Evolutionary conservation across 2,888 invertebrate genomes (phyloP).

Genomic region (Chalcosyrphus nemorum): DNA sequence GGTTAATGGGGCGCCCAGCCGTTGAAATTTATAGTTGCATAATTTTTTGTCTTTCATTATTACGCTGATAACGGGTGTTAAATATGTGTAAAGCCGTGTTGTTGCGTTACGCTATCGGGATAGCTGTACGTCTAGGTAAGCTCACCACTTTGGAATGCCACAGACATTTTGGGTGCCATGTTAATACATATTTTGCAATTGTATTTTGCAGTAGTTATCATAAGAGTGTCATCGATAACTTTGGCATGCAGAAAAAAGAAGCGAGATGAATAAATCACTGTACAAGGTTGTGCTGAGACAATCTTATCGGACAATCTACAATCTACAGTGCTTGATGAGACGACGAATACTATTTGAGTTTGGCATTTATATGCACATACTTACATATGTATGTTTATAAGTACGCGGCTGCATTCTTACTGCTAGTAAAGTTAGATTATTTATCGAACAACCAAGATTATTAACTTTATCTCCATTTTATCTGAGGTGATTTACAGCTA

Average conservation of each 20-base stretch:
- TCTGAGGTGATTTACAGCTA: slow-evolving; percentile 1
- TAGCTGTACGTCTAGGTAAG: neutral
- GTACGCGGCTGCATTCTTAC: slow-evolving; percentile 11
- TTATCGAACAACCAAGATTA: slow-evolving; percentile 20
- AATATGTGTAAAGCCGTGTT: slow-evolving; percentile 16
- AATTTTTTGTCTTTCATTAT: slow-evolving; percentile 41
- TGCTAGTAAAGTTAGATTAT: slow-evolving; percentile 22
- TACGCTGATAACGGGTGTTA: slow-evolving; percentile 59
- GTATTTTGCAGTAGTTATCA: neutral
- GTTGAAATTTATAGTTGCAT: slow-evolving; percentile 60
- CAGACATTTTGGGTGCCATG: neutral
- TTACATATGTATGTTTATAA: too few species aligned
- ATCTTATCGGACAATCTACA: slow-evolving; percentile 33
- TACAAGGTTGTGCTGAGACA: slow-evolving; percentile 32
- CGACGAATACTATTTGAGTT: too few species aligned
- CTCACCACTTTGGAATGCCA: neutral
- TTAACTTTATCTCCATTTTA: slow-evolving; percentile 1
- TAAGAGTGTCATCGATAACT: neutral
- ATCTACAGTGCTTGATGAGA: slow-evolving; percentile 5
- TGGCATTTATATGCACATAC: too few species aligned
- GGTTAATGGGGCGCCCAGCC: slow-evolving; percentile 55
- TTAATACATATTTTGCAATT: neutral
- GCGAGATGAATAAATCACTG: slow-evolving; percentile 12
- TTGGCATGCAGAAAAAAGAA: neutral
- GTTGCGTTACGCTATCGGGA: slow-evolving; percentile 10